A percentile compares a stretch with the other conserved stretches of the same genome.
Conservation (phyloP, 2,888 invertebrate genomes). For the Abrostola tripartita region DNA sequence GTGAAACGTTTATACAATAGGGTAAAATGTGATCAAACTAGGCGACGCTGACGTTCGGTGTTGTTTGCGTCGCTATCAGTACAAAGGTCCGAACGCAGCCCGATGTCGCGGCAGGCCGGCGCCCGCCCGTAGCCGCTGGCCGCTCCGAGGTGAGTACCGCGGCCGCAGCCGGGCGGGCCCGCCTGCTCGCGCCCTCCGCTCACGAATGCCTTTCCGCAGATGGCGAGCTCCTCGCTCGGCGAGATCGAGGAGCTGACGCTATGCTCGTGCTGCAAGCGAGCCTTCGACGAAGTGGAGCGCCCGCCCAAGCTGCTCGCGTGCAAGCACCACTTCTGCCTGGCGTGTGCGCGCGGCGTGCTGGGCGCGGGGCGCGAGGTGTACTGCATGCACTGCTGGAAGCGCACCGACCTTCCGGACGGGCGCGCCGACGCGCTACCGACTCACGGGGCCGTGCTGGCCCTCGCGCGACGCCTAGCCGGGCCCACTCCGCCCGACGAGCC, state of each 20-base stretch:
- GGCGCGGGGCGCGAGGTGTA: constrained; percentile 91
- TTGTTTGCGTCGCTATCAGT: constrained; percentile 11
- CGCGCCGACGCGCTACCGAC: constrained; percentile 91
- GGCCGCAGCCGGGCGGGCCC: constrained; percentile 61
- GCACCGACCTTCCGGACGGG: constrained; percentile 91
- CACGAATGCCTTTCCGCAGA: constrained; percentile 71
- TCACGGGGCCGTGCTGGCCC: constrained; percentile 90
- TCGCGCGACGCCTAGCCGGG: constrained; percentile 79
- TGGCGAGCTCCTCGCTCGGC: constrained; percentile 90
- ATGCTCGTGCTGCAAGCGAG: constrained; percentile 92
- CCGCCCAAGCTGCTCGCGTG: constrained; percentile 92
- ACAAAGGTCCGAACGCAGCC: constrained; percentile 48
- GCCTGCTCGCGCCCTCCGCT: constrained; percentile 47
- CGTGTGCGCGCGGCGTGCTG: constrained; percentile 91
- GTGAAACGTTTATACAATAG: constrained; percentile 37
- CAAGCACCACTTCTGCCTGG: constrained; percentile 93
- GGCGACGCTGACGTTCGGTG: constrained; percentile 7
- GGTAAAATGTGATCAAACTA: constrained; percentile 49
- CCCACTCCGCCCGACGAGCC: constrained; percentile 70
- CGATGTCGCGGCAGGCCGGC: constrained; percentile 37
- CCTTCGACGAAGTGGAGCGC: constrained; percentile 92
- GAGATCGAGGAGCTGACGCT: constrained; percentile 92
- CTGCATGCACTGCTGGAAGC: constrained; percentile 93
- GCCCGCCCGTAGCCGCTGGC: constrained; percentile 47
- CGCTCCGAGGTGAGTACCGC: constrained; percentile 59